phyloP scores from a whole-genome alignment of 2,888 invertebrate genomes.

The Notodonta ziczac region DNA sequence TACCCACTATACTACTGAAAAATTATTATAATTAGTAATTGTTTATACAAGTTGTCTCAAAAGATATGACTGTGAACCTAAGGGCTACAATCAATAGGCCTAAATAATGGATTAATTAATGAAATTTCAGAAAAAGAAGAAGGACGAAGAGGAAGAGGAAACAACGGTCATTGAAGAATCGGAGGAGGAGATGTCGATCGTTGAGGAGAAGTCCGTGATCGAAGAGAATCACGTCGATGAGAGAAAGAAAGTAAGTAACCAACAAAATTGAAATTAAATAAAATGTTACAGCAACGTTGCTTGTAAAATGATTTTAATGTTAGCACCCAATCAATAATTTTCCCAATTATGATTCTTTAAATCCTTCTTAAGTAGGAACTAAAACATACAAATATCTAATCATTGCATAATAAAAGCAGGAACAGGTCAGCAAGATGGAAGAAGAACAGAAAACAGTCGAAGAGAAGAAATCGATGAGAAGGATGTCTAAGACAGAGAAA shows the following conservation, averaged over 20 bases:
- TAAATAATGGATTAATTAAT: background rate
- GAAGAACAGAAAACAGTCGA: constrained; percentile 43
- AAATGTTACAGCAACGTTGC: too few species aligned
- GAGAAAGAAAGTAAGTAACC: constrained; percentile 64
- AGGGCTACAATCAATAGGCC: background rate
- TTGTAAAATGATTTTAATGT: too few species aligned
- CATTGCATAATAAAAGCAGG: constrained; percentile 35
- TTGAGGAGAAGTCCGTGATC: constrained; percentile 76
- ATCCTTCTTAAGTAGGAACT: too few species aligned
- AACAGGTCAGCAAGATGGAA: constrained; percentile 52
- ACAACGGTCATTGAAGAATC: constrained; percentile 78
- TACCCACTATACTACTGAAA: too few species aligned
- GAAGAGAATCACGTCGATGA: constrained; percentile 82
- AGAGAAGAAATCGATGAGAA: constrained; percentile 66
- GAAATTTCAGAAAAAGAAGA: constrained; percentile 78
- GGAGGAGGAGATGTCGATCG: constrained; percentile 79
- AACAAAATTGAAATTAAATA: too few species aligned
- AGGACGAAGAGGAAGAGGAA: constrained; percentile 74
- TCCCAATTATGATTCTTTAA: too few species aligned
- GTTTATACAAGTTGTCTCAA: too few species aligned
- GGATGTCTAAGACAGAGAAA: constrained; percentile 71
- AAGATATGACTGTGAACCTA: too few species aligned
- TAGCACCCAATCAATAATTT: too few species aligned
- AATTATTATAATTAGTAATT: too few species aligned
- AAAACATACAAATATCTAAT: background rate